A percentile compares a stretch with the other conserved stretches of the same genome.
These are phyloP conservation scores for Corydoras sp. DNA, from an alignment of 2,113 vertebrate genomes.

Conservation along the genomic window DNA sequence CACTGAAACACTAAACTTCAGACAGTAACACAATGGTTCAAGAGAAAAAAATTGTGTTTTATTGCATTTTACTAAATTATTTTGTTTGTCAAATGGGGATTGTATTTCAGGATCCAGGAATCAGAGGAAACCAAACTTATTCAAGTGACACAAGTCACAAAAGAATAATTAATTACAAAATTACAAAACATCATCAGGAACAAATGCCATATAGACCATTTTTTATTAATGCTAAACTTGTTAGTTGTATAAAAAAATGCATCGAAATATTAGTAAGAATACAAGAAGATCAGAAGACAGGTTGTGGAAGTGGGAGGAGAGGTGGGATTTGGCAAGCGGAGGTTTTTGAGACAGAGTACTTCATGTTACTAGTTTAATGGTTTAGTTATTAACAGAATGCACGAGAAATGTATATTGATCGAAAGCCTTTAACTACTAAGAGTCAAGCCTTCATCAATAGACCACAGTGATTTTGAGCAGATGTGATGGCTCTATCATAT, in stretches of 20 bases:
- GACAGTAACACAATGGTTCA: not conserved
- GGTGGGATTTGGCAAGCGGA: slow-evolving; percentile 57
- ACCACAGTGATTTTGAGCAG: slow-evolving; percentile 41
- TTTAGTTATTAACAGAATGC: slow-evolving; percentile 43
- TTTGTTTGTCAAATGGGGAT: no score
- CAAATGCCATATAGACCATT: slow-evolving; percentile 1
- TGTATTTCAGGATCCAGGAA: no score
- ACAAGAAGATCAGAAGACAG: slow-evolving; percentile 56
- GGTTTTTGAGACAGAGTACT: slow-evolving; percentile 53
- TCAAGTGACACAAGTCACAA: no score
- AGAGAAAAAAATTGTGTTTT: not conserved
- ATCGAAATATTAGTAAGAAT: slow-evolving; percentile 40
- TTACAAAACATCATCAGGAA: no score
- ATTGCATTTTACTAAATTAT: not conserved
- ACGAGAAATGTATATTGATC: slow-evolving; percentile 48
- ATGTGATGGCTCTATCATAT: slow-evolving; percentile 41
- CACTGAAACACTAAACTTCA: not conserved
- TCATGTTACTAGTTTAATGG: slow-evolving; percentile 53
- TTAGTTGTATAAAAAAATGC: slow-evolving; percentile 31
- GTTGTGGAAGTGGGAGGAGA: slow-evolving; percentile 47
- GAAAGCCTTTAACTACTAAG: slow-evolving; percentile 37
- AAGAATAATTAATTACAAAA: no score
- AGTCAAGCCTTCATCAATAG: slow-evolving; percentile 45
- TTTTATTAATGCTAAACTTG: slow-evolving; percentile 16
- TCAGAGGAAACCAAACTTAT: not conserved